These are phyloP conservation scores for Liparis tanakae DNA, from an alignment of 2,797 vertebrate genomes.

Conservation along the genomic window DNA sequence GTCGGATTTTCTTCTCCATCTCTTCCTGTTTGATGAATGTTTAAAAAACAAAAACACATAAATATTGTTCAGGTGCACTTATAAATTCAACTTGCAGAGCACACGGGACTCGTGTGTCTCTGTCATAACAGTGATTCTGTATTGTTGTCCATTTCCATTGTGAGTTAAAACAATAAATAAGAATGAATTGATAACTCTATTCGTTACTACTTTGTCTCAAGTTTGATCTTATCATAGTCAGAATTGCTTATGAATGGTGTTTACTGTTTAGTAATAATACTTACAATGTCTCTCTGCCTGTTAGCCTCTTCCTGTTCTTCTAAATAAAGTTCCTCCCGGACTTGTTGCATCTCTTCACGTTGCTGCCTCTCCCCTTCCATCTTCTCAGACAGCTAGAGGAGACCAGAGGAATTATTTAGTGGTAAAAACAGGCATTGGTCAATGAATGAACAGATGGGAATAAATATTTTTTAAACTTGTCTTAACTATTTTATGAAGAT, in stretches of 20 bases:
- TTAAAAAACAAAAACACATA: too few relatives aligned
- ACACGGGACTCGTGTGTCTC: not conserved
- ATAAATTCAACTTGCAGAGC: not conserved
- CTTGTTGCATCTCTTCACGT: slow-evolving; percentile 87
- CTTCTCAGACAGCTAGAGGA: slow-evolving; percentile 83
- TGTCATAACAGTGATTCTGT: not conserved
- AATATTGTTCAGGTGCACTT: not conserved
- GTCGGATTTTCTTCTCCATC: slow-evolving; percentile 88
- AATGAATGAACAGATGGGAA: not conserved
- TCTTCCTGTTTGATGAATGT: slow-evolving; percentile 83
- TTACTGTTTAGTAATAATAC: slow-evolving; percentile 44
- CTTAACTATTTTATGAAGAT: slow-evolving; percentile 84
- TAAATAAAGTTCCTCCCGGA: slow-evolving; percentile 86
- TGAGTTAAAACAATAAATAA: too few relatives aligned
- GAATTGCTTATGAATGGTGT: not conserved
- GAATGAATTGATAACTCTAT: not conserved
- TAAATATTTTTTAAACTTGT: not conserved
- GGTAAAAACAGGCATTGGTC: not conserved
- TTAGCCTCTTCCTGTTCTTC: slow-evolving; percentile 87
- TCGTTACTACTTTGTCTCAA: not conserved
- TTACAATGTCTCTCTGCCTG: slow-evolving; percentile 86
- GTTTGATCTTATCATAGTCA: not conserved
- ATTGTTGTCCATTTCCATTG: too few relatives aligned
- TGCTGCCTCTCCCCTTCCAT: slow-evolving; percentile 83
- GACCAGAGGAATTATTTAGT: not conserved